These are phyloP conservation scores for Amphilophus citrinellus DNA, from an alignment of 2,113 vertebrate species.

Conservation along the genomic window DNA sequence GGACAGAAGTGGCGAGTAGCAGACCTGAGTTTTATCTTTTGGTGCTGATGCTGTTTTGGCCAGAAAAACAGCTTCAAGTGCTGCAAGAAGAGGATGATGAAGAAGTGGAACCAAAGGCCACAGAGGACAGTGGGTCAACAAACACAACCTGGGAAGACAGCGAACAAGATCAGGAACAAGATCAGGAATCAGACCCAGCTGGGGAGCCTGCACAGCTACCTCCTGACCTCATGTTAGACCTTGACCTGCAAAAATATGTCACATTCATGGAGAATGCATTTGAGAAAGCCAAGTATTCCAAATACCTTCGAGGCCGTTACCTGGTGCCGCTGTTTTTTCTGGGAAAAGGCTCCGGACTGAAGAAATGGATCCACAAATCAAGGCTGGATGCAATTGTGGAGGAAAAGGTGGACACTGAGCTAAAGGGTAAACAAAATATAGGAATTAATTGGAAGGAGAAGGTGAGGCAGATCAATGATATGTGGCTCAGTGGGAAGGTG, in stretches of 20 bases:
- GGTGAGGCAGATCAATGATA: not conserved
- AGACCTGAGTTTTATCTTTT: constrained; percentile 68
- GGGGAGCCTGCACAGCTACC: not conserved
- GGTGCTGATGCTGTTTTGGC: constrained; percentile 67
- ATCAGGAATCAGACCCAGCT: not conserved
- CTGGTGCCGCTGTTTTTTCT: constrained; percentile 66
- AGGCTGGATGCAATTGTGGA: constrained; percentile 25
- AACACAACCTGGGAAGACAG: not conserved
- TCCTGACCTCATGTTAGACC: not conserved
- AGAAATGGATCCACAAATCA: constrained; percentile 57
- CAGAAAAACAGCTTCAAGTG: constrained; percentile 5
- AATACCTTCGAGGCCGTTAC: constrained; percentile 41
- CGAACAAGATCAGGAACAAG: not conserved
- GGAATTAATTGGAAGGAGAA: not conserved
- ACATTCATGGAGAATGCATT: constrained; percentile 21
- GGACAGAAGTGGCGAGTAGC: rapidly evolving
- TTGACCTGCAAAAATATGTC: not conserved
- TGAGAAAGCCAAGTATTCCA: not conserved
- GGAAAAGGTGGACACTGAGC: not conserved
- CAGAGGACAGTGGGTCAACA: not conserved
- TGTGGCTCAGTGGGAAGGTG: not conserved
- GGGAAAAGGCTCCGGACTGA: constrained; percentile 44
- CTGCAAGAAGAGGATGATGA: not conserved
- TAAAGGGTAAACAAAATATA: rapidly evolving
- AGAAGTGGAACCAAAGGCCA: not conserved